phyloP scores from a whole-genome alignment of 1,140 invertebrate species.

The Caenorhabditis tropicalis region DNA sequence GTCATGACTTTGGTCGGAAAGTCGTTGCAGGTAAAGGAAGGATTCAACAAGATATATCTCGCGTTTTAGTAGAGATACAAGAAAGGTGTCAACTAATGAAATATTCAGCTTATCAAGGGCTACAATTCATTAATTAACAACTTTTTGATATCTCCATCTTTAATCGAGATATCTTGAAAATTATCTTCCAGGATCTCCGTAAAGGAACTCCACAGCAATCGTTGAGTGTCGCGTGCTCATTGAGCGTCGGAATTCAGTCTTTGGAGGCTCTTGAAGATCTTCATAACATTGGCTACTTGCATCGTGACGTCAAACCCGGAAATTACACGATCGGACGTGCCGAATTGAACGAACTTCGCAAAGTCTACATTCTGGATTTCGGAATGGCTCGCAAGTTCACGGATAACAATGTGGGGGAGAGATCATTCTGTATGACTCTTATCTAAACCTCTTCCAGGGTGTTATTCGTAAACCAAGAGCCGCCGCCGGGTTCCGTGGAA shows the following conservation, averaged over 20 bases:
- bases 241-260: constrained; percentile 46
- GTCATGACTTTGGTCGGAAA: constrained; percentile 52
- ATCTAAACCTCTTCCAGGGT: not conserved
- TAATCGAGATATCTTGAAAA: too few species aligned
- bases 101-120: too few species aligned
- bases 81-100: too few species aligned
- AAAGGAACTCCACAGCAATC: constrained; percentile 37
- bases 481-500: constrained; percentile 52
- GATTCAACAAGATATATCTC: too few species aligned
- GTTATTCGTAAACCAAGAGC: constrained; percentile 24
- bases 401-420: constrained; percentile 6
- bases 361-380: constrained; percentile 57
- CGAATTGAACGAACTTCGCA: constrained; percentile 47
- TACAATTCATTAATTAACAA: too few species aligned
- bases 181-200: not conserved
- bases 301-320: constrained; percentile 57
- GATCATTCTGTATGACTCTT: not conserved
- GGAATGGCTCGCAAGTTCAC: constrained; percentile 48
- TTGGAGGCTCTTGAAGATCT: constrained; percentile 52
- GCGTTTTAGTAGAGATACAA: too few species aligned
- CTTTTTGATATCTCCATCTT: too few species aligned
- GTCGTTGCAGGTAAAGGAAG: constrained; percentile 48
- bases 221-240: constrained; percentile 10
- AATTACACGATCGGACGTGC: constrained; percentile 53
- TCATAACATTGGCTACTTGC: constrained; percentile 54